Conservation (phyloP, 2,797 vertebrate genomes). For the Coregonus suidteri region DNA sequence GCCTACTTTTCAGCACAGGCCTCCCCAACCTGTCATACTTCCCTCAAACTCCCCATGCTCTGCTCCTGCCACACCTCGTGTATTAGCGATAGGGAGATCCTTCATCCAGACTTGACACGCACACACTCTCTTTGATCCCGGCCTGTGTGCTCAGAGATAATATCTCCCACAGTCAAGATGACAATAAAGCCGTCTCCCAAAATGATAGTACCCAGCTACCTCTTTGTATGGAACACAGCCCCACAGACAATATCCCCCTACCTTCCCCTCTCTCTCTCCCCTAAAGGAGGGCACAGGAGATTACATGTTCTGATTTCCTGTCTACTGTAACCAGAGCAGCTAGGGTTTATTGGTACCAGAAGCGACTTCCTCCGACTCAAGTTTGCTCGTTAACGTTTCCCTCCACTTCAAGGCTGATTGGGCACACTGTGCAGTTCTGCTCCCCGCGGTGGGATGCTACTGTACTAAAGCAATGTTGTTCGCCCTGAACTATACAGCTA, state of each 20-base stretch:
- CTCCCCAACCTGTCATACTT: neutral
- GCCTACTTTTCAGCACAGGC: neutral
- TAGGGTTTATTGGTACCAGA: neutral
- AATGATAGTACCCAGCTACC: constrained; percentile 25
- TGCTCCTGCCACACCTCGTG: constrained; percentile 9
- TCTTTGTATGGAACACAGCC: constrained; percentile 10
- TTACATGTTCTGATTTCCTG: neutral
- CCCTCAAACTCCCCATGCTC: neutral
- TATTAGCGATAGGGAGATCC: constrained; percentile 22
- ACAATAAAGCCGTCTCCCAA: constrained; percentile 38
- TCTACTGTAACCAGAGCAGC: neutral
- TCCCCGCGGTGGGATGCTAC: too few relatives aligned
- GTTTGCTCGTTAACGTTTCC: neutral
- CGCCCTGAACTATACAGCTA: too few relatives aligned
- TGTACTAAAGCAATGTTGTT: too few relatives aligned
- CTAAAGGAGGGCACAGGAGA: neutral
- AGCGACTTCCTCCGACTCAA: neutral
- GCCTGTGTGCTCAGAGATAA: constrained; percentile 28
- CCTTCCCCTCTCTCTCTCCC: constrained; percentile 4
- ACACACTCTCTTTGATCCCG: constrained; percentile 15
- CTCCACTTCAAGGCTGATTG: neutral
- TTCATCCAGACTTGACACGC: constrained; percentile 18
- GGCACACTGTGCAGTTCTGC: too few relatives aligned
- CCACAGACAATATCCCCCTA: constrained; percentile 13
- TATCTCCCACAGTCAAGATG: constrained; percentile 25